phyloP scores from a whole-genome alignment of 2,113 vertebrate species.

The Albula goreensis region DNA sequence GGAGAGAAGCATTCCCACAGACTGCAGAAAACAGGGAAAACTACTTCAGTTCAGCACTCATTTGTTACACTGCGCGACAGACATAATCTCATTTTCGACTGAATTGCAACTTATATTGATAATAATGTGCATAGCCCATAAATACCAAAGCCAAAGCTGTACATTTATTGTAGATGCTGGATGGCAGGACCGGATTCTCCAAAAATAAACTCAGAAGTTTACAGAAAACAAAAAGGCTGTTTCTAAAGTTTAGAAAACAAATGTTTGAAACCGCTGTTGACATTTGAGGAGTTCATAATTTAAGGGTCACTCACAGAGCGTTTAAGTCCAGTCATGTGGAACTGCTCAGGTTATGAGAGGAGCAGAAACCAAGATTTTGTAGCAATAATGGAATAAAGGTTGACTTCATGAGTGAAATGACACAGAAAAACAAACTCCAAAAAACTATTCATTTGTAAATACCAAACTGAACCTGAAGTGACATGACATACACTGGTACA shows the following conservation, averaged over 20 bases:
- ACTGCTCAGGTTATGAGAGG: not conserved
- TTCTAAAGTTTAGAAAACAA: not conserved
- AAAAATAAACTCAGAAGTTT: not conserved
- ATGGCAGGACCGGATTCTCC: not conserved
- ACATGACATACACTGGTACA: too few relatives aligned
- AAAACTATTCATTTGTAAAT: not conserved
- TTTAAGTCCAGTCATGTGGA: not conserved
- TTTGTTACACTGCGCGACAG: not conserved
- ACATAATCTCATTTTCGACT: not conserved
- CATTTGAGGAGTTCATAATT: not conserved
- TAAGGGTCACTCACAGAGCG: not conserved
- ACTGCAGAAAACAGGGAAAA: conserved; percentile 7
- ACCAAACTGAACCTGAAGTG: not conserved
- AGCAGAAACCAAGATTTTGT: not conserved
- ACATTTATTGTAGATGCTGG: not conserved
- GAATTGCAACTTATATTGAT: not conserved
- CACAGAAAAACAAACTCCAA: not conserved
- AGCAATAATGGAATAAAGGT: not conserved
- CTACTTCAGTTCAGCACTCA: not conserved
- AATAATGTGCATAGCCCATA: not conserved
- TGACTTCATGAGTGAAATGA: not conserved
- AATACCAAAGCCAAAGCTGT: not conserved
- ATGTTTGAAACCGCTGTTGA: not conserved
- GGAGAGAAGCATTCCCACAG: not conserved
- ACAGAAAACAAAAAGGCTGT: not conserved